Evolutionary conservation across 2,888 invertebrate species (phyloP), one percentile per base, ranked within the genome.

Genomic region (Ochropleura plecta): DNA sequence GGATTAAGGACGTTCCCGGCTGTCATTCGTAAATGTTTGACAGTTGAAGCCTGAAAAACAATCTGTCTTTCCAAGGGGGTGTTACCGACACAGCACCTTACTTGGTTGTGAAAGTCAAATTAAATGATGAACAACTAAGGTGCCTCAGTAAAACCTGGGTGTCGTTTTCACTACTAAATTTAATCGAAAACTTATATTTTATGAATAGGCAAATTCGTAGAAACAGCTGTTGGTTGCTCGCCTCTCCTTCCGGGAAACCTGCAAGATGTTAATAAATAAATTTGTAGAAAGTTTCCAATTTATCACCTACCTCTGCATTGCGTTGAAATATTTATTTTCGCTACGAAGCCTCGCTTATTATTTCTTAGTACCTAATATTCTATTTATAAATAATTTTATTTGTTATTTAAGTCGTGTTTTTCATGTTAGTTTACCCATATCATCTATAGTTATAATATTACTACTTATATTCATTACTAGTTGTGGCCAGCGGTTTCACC

Each of bases 191-290:
- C 30, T 5, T 59, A 40, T 66, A 30, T 44, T 30, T 59, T 59
- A 72, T 66, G 66, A 55, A 72, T 40, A 48, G 7, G 46, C 14
- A 51, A 53, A 51, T 57, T 67, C 4, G 0, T 16, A 16, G 1
- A 8, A 78, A 57, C 18, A 62, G 44, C 63, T 44, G 49, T 20
- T 42, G 62, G n/a, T 40, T 12, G 5, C 30, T 20, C n/a, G 18
- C n/a, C 40, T 69, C 30, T 14, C 12, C 18, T 44, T 14, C 18
- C 12, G 8, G 42, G 48, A 65, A 65, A 60, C 18, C 46, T 60
- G 42, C 70, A 72, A 51, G 12, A 49, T 66, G 14, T 78, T 46
- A 67, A 78, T 78, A 66, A 66, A 72, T 72, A 77, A 72, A 16
- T 3, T 55, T 57, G 20, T 66, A 44, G 49, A 30, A 62, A 71